Evolutionary conservation across 1,140 invertebrate species (phyloP).

Genomic region (Halotydeus destructor): DNA sequence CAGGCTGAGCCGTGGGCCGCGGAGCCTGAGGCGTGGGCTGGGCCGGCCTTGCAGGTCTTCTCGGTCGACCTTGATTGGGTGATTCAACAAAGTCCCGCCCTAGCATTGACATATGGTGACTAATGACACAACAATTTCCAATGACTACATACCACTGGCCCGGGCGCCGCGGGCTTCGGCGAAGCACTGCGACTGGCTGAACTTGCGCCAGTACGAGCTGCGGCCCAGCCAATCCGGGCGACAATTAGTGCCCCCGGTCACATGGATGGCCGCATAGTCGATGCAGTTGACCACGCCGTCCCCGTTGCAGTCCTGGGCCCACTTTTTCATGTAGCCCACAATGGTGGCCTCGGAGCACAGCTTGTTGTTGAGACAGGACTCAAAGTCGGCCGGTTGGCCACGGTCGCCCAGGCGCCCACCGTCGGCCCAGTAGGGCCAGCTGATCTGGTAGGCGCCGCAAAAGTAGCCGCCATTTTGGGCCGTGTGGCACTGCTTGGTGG

Average conservation of each 20-base stretch:
- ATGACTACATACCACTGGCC: not conserved
- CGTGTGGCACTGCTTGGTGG: constrained; percentile 15
- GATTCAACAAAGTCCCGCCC: not conserved
- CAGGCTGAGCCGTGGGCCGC: not conserved
- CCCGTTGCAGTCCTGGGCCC: constrained; percentile 54
- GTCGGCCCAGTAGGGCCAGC: constrained; percentile 58
- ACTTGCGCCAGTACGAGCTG: constrained; percentile 11
- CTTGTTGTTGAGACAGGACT: constrained; percentile 48
- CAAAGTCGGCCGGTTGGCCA: constrained; percentile 33
- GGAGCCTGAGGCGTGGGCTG: not conserved
- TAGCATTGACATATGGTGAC: not conserved
- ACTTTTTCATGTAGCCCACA: constrained; percentile 54
- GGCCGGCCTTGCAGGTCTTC: not conserved
- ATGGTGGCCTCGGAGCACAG: constrained; percentile 48
- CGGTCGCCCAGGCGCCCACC: constrained; percentile 45
- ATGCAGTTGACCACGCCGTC: constrained; percentile 31
- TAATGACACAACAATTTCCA: not conserved
- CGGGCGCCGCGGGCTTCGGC: not conserved
- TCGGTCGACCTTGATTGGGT: not conserved
- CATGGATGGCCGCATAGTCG: constrained; percentile 52
- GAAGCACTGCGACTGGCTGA: constrained; percentile 2
- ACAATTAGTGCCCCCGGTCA: constrained; percentile 11
- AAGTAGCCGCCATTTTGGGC: constrained; percentile 13
- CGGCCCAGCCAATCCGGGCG: constrained; percentile 11
- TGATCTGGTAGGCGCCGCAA: constrained; percentile 64